Evolutionary conservation across 2,113 vertebrate genomes (phyloP).

Genomic region (Mandrillus leucophaeus): DNA sequence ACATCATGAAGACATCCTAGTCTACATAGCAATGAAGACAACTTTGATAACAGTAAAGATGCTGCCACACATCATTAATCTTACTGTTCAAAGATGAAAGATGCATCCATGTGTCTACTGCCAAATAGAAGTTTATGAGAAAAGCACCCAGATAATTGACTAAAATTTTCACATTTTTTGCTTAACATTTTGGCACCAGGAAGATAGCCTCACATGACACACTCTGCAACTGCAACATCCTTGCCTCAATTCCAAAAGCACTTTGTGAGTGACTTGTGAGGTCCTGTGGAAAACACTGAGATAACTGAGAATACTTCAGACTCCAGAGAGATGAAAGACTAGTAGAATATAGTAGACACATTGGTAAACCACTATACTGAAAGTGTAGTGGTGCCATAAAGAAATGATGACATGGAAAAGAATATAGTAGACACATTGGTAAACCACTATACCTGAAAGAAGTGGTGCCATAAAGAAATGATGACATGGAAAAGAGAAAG

Average conservation of each 20-base stretch:
- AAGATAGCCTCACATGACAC: neutral
- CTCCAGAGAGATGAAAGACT: neutral
- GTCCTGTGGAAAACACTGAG: neutral
- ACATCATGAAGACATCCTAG: neutral
- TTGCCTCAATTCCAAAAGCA: neutral
- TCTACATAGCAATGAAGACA: neutral
- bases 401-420: neutral
- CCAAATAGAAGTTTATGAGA: neutral
- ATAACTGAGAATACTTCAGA: neutral
- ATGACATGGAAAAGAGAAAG: neutral
- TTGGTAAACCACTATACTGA: neutral
- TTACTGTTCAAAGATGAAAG: neutral
- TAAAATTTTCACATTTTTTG: neutral
- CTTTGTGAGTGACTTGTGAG: neutral
- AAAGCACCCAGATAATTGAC: neutral
- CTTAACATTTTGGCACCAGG: neutral
- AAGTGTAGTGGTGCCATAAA: neutral
- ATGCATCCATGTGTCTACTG: neutral
- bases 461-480: neutral
- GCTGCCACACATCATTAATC: neutral
- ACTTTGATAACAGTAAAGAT: neutral
- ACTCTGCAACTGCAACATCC: neutral
- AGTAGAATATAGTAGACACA: neutral
- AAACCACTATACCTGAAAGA: neutral
- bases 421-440: neutral